phyloP scores from a whole-genome alignment of 1,140 invertebrate genomes.

The Pemphigus obesinymphae region DNA sequence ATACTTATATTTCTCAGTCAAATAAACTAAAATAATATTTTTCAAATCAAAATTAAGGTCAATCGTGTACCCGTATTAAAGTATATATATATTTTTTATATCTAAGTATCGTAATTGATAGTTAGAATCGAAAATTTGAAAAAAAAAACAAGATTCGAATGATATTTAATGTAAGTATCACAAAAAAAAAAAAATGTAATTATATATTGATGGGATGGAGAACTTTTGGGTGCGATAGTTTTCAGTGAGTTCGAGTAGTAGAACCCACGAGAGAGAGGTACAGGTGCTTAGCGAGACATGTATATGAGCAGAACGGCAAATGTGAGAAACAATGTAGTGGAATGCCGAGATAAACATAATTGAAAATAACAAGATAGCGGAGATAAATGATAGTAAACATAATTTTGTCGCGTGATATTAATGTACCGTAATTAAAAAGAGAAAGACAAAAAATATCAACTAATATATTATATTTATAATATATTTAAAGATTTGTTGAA shows the following conservation, averaged over 20 bases:
- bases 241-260: background rate
- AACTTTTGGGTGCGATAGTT: background rate
- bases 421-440: background rate
- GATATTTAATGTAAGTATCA: too few species aligned
- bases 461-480: background rate
- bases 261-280: background rate
- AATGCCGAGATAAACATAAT: constrained; percentile 4
- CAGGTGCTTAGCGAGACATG: background rate
- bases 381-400: background rate
- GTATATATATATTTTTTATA: too few species aligned
- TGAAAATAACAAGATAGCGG: background rate
- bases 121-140: too few species aligned
- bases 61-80: too few species aligned
- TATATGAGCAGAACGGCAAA: background rate
- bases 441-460: background rate
- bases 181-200: too few species aligned
- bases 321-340: background rate
- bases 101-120: too few species aligned
- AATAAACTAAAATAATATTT: too few species aligned
- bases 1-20: too few species aligned
- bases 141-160: too few species aligned
- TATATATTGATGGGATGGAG: too few species aligned
- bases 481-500: background rate
- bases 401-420: background rate
- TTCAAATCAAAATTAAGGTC: too few species aligned